Evolutionary conservation across 2,113 vertebrate genomes (phyloP).

Genomic region (Tichodroma muraria): DNA sequence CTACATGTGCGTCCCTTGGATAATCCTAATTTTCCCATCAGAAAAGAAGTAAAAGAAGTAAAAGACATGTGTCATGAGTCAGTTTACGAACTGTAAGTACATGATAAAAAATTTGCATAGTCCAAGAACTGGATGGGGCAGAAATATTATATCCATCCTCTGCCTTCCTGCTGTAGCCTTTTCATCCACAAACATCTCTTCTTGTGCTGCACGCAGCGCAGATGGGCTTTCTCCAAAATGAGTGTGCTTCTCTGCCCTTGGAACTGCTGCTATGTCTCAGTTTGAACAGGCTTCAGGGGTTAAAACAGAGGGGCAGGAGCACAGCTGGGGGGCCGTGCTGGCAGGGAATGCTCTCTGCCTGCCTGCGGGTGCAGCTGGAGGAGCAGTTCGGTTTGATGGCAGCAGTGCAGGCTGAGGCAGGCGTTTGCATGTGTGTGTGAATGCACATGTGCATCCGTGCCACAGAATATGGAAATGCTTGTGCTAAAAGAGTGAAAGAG

Average conservation of each 20-base stretch:
- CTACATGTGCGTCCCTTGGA: background rate
- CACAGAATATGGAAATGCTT: background rate
- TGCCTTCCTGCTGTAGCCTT: background rate
- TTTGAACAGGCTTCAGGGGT: background rate
- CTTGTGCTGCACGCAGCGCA: background rate
- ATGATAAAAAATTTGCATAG: background rate
- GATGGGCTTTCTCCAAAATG: background rate
- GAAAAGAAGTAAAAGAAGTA: background rate
- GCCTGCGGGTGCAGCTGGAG: background rate
- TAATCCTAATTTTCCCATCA: background rate
- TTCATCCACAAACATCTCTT: background rate
- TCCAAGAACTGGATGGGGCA: background rate
- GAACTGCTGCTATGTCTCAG: background rate
- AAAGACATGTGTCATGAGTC: background rate
- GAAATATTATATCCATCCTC: background rate
- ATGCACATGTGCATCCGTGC: rapidly evolving
- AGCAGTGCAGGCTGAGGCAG: background rate
- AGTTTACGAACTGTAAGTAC: background rate
- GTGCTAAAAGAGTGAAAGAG: background rate
- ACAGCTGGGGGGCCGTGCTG: background rate
- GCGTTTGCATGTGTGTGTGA: background rate
- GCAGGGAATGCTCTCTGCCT: background rate
- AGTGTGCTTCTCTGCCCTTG: background rate
- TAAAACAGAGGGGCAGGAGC: background rate
- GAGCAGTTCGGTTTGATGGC: background rate